Conservation (phyloP, 2,797 vertebrate species). For the Chaunax sp. region DNA sequence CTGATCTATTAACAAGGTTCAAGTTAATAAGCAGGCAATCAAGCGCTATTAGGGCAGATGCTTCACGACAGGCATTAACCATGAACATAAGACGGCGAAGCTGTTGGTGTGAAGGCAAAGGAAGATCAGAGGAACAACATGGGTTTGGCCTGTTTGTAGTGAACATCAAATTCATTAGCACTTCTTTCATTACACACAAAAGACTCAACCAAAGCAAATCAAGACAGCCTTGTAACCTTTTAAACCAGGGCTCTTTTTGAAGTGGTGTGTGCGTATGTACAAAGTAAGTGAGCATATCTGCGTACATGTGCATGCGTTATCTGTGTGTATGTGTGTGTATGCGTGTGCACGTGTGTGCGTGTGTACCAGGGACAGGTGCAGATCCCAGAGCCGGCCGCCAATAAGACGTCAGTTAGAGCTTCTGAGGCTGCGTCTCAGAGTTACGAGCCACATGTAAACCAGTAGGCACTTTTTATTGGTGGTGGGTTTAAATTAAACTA, state of each 20-base stretch:
- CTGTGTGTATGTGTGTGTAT: conserved; percentile 25
- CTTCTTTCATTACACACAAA: conserved; percentile 69
- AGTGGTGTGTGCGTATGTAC: conserved; percentile 60
- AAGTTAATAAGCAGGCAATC: conserved; percentile 49
- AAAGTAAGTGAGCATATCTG: conserved; percentile 52
- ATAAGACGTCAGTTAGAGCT: conserved; percentile 67
- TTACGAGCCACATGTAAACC: conserved; percentile 77
- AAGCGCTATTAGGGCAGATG: conserved; percentile 60
- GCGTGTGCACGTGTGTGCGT: conserved; percentile 21
- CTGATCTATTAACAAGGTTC: conserved; percentile 39
- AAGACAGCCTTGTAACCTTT: conserved; percentile 62
- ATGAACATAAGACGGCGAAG: conserved; percentile 47
- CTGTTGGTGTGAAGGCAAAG: conserved; percentile 45
- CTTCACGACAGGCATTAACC: conserved; percentile 51
- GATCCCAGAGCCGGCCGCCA: conserved; percentile 50
- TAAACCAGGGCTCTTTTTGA: conserved; percentile 60
- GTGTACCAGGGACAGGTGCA: conserved; percentile 68
- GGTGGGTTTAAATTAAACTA: conserved; percentile 79
- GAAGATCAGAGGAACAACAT: conserved; percentile 69
- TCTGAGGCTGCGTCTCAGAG: conserved; percentile 65
- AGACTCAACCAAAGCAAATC: conserved; percentile 69
- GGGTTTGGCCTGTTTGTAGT: conserved; percentile 75
- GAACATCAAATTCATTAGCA: conserved; percentile 73
- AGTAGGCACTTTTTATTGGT: conserved; percentile 76
- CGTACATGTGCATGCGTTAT: conserved; percentile 37